Evolutionary conservation across 2,113 vertebrate genomes (phyloP), one percentile per base, ranked within the genome.

Genomic region (Chaenogobius annularis): DNA sequence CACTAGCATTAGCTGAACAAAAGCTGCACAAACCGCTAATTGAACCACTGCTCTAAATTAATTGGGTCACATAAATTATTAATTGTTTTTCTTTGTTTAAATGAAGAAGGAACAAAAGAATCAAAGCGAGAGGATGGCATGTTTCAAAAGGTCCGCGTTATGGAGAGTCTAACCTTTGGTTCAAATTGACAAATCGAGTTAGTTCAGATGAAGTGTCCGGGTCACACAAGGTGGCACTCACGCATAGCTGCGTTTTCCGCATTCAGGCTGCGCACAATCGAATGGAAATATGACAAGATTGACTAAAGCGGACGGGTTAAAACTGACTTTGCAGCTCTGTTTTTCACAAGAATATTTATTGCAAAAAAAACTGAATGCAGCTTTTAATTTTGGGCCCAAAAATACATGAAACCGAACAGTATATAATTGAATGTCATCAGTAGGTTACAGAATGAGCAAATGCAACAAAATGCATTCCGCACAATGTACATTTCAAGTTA

Each of bases 1-100:
- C 69, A 52, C 35, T 55, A 67, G 78, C 66, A 69, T 64, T 56
- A 64, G 62, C 74, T 68, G 66, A 73, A 71, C 73, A 80, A 74
- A 83, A 71, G 71, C 44, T 23, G 15, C 19, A 40, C 37, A 10
- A 70, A 22, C 59, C 75, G 75, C 82, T 87, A 82, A 87, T 81
- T 82, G 75, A 79, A 69, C 40, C 17, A 66, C 69, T 44, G 66
- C 52, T 31, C 70, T 83, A 77, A 88, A 84, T 79, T 83, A 83
- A 75, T 73, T 66, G 44, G 73, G 72, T 75, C 64, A 72, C 74
- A 71, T 52, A 58, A 58, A 81, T 83, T 48, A 81, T 77, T 71
- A 69, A 81, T 77, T 68, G 72, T 74, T 70, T 74, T 72, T 68
- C 73, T 85, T 85, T 78, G 64, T 78, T 68, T 77, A 68, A 79